These are phyloP conservation scores for Pristionchus entomophagus DNA, from an alignment of 2,888 invertebrate species.

Conservation along the genomic window DNA sequence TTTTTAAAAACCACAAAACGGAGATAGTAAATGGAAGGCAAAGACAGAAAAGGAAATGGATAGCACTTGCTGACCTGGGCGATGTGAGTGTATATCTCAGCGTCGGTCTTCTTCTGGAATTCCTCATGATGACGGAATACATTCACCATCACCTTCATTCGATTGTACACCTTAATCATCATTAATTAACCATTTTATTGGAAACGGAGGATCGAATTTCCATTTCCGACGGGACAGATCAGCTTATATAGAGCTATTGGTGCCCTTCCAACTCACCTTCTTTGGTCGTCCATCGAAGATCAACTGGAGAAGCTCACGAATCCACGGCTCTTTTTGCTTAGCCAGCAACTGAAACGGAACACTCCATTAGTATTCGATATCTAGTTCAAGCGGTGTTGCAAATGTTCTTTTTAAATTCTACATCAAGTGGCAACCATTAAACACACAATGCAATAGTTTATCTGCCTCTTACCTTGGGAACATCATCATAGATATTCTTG, in stretches of 20 bases:
- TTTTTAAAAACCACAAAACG: no score
- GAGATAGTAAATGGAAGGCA: not conserved
- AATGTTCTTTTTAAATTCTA: no score
- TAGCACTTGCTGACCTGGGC: not conserved
- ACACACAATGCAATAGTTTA: no score
- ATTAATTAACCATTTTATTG: not conserved
- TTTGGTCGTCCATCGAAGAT: conserved; percentile 7
- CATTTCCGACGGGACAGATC: no score
- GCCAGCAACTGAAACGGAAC: not conserved
- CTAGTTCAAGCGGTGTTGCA: no score
- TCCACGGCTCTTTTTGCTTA: not conserved
- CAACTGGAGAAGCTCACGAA: conserved; percentile 9
- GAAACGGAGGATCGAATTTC: not conserved
- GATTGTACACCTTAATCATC: not conserved
- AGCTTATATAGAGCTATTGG: no score
- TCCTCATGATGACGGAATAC: not conserved
- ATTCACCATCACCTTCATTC: not conserved
- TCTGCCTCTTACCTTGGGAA: not conserved
- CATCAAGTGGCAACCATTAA: no score
- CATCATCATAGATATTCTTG: conserved; percentile 27
- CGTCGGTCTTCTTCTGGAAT: not conserved
- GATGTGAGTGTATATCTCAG: not conserved
- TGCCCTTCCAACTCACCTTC: not conserved
- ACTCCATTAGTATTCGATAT: not conserved
- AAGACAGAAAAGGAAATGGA: not conserved